phyloP scores from a whole-genome alignment of 2,797 vertebrate genomes.

The Halcyon chelicuti region DNA sequence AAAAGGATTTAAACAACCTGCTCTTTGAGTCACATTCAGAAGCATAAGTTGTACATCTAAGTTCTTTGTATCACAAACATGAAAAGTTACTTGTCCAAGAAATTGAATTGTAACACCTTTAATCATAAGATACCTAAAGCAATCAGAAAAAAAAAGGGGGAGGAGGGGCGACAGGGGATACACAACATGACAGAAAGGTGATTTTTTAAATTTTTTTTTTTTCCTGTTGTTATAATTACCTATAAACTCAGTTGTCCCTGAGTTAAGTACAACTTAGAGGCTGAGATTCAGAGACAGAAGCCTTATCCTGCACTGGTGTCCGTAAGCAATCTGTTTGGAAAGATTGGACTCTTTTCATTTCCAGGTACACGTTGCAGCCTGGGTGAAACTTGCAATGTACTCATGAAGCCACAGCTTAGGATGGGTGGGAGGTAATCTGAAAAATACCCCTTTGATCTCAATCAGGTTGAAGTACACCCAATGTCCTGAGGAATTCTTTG shows the following conservation, averaged over 20 bases:
- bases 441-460: neutral
- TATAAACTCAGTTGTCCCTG: neutral
- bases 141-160: neutral
- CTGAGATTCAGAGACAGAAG: neutral
- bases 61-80: neutral
- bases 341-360: neutral
- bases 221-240: neutral
- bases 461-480: neutral
- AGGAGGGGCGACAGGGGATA: no score
- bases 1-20: neutral
- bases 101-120: neutral
- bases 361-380: neutral
- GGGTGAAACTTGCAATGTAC: neutral
- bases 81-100: neutral
- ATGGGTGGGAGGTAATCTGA: neutral
- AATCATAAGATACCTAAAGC: neutral
- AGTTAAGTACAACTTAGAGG: neutral
- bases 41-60: neutral
- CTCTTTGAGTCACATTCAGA: neutral
- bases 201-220: neutral
- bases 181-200: accelerated
- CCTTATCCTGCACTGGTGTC: neutral
- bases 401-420: neutral
- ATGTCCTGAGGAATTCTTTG: neutral
- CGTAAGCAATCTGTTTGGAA: neutral